A percentile compares a stretch with the other conserved stretches of the same genome.
Evolutionary conservation across 2,113 vertebrate genomes (phyloP).

Genomic region (Lophius piscatorius): DNA sequence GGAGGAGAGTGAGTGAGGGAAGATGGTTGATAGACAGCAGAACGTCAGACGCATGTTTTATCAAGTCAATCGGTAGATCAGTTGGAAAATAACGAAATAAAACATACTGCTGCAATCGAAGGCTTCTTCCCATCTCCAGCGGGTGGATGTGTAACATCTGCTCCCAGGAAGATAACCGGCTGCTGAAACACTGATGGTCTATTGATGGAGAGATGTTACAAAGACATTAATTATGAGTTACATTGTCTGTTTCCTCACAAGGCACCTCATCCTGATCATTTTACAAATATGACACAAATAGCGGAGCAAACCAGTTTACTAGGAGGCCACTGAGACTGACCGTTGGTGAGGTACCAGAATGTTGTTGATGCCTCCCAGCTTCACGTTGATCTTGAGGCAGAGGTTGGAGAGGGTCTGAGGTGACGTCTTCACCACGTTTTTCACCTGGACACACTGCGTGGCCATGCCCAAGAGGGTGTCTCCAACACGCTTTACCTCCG

Average conservation of each 20-base stretch:
- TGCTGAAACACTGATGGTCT: constrained; percentile 99
- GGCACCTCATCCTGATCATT: too few relatives aligned
- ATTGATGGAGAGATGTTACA: neutral
- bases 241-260: too few relatives aligned
- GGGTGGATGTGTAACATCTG: constrained; percentile 97
- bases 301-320: too few relatives aligned
- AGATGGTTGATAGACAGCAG: too few relatives aligned
- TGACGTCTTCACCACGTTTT: constrained; percentile 99
- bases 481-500: constrained; percentile 97
- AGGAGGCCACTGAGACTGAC: too few relatives aligned
- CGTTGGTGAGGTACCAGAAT: constrained; percentile 98
- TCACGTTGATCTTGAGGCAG: constrained; percentile 99
- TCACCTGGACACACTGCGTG: constrained; percentile 98
- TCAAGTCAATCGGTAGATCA: neutral
- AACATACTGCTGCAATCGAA: constrained; percentile 96
- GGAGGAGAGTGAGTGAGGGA: constrained; percentile 9
- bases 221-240: neutral
- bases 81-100: constrained; percentile 1
- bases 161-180: constrained; percentile 99
- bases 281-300: too few relatives aligned
- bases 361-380: constrained; percentile 99
- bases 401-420: constrained; percentile 99
- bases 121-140: constrained; percentile 99
- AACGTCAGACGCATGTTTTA: too few relatives aligned
- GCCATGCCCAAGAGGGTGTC: constrained; percentile 97